These are phyloP conservation scores for Lysandra bellargus DNA, from an alignment of 2,888 invertebrate genomes.

Conservation along the genomic window DNA sequence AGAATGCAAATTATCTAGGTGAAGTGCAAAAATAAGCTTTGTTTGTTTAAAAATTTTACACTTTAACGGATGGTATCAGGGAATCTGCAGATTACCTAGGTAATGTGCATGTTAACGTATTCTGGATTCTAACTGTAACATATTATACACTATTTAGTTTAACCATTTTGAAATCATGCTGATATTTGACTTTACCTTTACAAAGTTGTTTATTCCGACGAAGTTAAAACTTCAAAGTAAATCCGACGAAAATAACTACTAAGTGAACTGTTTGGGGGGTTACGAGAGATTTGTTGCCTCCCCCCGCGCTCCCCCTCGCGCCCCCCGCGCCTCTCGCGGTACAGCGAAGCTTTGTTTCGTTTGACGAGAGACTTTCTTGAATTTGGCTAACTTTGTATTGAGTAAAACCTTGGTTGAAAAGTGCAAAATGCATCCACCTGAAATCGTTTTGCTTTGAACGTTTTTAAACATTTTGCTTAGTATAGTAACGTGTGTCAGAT, in stretches of 20 bases:
- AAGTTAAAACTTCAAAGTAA: constrained; percentile 6
- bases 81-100: too few relatives aligned
- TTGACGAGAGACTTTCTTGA: not conserved
- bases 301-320: not conserved
- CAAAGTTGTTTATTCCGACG: constrained; percentile 8
- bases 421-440: not conserved
- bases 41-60: too few relatives aligned
- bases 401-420: not conserved
- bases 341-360: not conserved
- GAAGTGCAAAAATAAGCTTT: too few relatives aligned
- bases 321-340: too few relatives aligned
- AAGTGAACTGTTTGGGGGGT: not conserved
- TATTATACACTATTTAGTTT: not conserved
- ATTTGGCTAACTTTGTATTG: not conserved
- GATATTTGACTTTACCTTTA: constrained; percentile 5
- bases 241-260: not conserved
- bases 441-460: not conserved
- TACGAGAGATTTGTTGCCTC: not conserved
- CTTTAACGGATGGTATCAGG: too few relatives aligned
- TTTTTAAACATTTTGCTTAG: not conserved
- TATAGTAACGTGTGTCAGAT: not conserved
- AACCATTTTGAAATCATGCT: not conserved
- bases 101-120: too few relatives aligned
- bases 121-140: too few relatives aligned
- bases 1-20: too few relatives aligned